Conservation (phyloP, 2,113 vertebrate species). For the Coturnix japonica region DNA sequence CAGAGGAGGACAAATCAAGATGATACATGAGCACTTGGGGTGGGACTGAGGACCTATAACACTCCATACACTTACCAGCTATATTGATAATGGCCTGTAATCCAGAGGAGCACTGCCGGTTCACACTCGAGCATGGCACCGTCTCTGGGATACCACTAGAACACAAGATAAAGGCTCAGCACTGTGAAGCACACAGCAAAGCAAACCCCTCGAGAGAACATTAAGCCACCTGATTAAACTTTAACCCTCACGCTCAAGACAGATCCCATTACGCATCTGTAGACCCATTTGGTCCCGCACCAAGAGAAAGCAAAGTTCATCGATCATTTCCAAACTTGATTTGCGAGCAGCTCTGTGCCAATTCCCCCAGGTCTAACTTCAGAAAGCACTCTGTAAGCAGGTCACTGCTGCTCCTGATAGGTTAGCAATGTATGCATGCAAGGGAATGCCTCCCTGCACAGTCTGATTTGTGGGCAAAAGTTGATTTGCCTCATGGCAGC, state of each 20-base stretch:
- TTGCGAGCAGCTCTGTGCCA: not conserved
- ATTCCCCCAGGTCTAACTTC: not conserved
- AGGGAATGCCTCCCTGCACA: not conserved
- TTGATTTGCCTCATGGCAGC: not conserved
- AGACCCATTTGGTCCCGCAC: not conserved
- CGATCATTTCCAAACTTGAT: not conserved
- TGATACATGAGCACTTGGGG: not conserved
- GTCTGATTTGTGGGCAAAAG: not conserved
- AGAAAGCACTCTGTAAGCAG: not conserved
- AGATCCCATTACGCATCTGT: not conserved
- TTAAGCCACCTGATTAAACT: not conserved
- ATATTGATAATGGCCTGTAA: slow-evolving; percentile 92
- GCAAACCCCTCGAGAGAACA: not conserved
- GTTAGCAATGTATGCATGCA: not conserved
- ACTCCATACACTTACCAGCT: slow-evolving; percentile 79
- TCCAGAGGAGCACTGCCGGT: slow-evolving; percentile 93
- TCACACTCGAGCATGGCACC: slow-evolving; percentile 85
- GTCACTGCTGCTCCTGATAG: too few species aligned
- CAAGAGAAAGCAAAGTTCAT: slow-evolving; percentile 1
- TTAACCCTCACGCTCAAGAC: not conserved
- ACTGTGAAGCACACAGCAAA: not conserved
- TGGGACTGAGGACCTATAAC: accelerated
- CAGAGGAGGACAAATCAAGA: not conserved
- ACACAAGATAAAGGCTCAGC: not conserved
- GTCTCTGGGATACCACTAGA: slow-evolving; percentile 90